phyloP scores from a whole-genome alignment of 2,113 vertebrate genomes.

The Holacanthus passer region DNA sequence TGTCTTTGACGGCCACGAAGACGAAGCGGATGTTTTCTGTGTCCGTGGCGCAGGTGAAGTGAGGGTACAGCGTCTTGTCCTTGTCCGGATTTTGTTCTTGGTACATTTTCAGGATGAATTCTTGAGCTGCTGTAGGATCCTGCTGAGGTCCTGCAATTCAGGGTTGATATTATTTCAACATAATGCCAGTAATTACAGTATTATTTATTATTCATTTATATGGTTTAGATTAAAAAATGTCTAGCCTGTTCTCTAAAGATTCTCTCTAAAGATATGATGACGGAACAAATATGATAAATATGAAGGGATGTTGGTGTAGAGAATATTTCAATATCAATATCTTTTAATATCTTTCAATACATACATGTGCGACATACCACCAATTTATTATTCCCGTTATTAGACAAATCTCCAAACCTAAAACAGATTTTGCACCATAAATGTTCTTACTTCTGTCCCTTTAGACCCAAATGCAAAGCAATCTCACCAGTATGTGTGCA shows the following conservation, averaged over 20 bases:
- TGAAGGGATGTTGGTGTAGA: too few relatives aligned
- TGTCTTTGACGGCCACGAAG: constrained; percentile 92
- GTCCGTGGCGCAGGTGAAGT: constrained; percentile 92
- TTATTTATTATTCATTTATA: too few relatives aligned
- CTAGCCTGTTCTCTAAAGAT: too few relatives aligned
- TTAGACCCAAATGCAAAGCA: neutral
- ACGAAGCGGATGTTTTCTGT: constrained; percentile 93
- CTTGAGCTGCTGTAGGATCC: constrained; percentile 84
- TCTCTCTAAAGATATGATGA: too few relatives aligned
- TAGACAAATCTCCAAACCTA: too few relatives aligned
- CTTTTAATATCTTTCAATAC: too few relatives aligned
- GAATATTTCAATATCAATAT: too few relatives aligned
- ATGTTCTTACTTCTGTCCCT: neutral
- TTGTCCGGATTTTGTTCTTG: constrained; percentile 91
- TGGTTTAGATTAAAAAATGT: too few relatives aligned
- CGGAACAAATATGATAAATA: neutral
- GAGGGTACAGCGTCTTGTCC: constrained; percentile 89
- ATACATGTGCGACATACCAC: too few relatives aligned
- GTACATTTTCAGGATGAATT: constrained; percentile 93
- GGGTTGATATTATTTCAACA: neutral
- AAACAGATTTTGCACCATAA: too few relatives aligned
- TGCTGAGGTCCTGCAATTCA: constrained; percentile 86
- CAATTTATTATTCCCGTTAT: too few relatives aligned
- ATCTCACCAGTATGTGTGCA: neutral
- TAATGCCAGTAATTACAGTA: neutral